Conservation (phyloP, 2,113 vertebrate genomes). For the Sorex araneus region DNA sequence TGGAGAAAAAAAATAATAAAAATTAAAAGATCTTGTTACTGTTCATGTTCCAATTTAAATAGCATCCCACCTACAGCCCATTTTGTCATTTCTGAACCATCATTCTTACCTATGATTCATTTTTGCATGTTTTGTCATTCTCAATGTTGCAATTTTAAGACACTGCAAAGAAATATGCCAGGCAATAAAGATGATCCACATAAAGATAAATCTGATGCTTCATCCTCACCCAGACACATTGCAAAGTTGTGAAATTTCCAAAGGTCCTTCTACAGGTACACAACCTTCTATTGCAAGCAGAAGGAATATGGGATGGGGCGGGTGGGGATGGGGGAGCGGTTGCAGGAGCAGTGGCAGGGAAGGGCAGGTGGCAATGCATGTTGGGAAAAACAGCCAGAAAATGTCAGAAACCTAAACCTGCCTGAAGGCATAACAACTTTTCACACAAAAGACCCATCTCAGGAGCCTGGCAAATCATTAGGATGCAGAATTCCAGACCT, state of each 20-base stretch:
- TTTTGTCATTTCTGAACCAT: conserved; percentile 86
- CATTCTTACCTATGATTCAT: conserved; percentile 87
- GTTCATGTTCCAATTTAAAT: conserved; percentile 83
- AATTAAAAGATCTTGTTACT: conserved; percentile 24
- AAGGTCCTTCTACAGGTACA: conserved; percentile 71
- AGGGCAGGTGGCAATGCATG: no score
- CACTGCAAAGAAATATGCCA: conserved; percentile 78
- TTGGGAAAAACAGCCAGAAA: no score
- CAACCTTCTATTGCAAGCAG: neutral
- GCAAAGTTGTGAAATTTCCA: conserved; percentile 79
- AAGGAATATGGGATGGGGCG: no score
- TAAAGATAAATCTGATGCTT: conserved; percentile 71
- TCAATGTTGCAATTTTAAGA: conserved; percentile 86
- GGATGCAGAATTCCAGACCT: no score
- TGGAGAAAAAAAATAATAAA: neutral
- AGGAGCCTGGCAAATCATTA: no score
- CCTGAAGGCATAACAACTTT: no score
- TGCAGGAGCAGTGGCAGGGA: no score
- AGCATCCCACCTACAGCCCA: conserved; percentile 84
- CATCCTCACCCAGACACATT: conserved; percentile 71
- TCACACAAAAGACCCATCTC: no score
- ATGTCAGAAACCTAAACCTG: no score
- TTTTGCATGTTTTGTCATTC: conserved; percentile 88
- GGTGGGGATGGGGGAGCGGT: no score
- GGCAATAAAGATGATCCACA: conserved; percentile 53